Conservation (phyloP, 2,113 vertebrate species). For the Carassius gibelio region DNA sequence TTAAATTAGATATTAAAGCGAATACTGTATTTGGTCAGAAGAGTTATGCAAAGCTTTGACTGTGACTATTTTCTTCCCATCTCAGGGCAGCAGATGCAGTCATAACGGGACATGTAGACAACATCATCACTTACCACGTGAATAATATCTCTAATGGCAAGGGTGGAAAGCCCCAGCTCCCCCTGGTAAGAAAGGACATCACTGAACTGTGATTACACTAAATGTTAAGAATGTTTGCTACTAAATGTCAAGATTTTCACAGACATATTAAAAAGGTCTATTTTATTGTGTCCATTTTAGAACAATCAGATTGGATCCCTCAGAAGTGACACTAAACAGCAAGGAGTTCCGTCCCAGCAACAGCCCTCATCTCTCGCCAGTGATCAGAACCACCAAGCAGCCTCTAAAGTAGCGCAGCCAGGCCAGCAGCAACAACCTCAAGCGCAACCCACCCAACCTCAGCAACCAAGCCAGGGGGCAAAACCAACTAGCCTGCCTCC, state of each 20-base stretch:
- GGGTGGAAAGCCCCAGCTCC: constrained; percentile 87
- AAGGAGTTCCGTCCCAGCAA: constrained; percentile 70
- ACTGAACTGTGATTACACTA: not conserved
- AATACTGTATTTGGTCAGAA: not conserved
- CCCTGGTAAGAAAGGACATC: constrained; percentile 78
- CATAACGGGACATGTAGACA: constrained; percentile 94
- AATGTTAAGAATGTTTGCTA: not conserved
- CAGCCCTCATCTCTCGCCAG: constrained; percentile 76
- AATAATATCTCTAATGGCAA: constrained; percentile 98
- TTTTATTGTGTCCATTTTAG: constrained; percentile 66
- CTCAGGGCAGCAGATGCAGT: constrained; percentile 96
- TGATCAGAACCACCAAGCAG: constrained; percentile 91
- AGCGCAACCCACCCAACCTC: constrained; percentile 72
- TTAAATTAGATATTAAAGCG: not conserved
- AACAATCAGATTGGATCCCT: constrained; percentile 87
- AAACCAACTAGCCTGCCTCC: constrained; percentile 78
- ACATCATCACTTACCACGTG: constrained; percentile 96
- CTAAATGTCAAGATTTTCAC: not conserved
- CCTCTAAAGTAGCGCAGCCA: constrained; percentile 87
- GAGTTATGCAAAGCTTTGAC: constrained; percentile 26
- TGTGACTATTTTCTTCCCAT: constrained; percentile 63
- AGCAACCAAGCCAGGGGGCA: constrained; percentile 65
- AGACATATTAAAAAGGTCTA: not conserved
- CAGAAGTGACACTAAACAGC: constrained; percentile 86
- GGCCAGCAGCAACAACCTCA: constrained; percentile 77